These are phyloP conservation scores for Pollenia griseotomentosa DNA, from an alignment of 2,888 invertebrate species.

Conservation along the genomic window DNA sequence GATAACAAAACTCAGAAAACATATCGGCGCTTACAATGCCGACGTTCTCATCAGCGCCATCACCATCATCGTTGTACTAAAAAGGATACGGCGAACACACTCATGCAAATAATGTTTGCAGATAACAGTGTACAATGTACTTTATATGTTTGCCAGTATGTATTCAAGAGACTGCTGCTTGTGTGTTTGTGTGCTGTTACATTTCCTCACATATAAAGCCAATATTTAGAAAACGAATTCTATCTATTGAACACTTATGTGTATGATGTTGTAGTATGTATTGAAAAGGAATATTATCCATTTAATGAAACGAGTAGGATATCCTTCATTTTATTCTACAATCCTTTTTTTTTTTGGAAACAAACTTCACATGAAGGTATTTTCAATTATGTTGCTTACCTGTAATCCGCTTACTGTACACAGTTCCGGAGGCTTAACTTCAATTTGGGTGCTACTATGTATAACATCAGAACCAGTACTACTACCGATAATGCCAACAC, in stretches of 20 bases:
- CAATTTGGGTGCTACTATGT: slow-evolving; percentile 84
- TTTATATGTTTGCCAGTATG: not conserved
- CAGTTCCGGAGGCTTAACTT: slow-evolving; percentile 86
- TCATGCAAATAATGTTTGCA: slow-evolving; percentile 3
- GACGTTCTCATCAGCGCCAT: not conserved
- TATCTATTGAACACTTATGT: slow-evolving; percentile 13
- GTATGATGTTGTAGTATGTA: not conserved
- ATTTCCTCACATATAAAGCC: slow-evolving; percentile 7
- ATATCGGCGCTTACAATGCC: slow-evolving; percentile 11
- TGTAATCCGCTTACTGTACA: slow-evolving; percentile 87
- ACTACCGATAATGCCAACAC: slow-evolving; percentile 81
- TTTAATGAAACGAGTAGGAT: slow-evolving; percentile 60
- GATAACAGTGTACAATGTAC: slow-evolving; percentile 4
- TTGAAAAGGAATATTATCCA: slow-evolving; percentile 38
- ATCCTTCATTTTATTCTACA: slow-evolving; percentile 53
- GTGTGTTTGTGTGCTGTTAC: not conserved
- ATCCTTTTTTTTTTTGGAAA: slow-evolving; percentile 27
- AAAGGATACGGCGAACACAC: slow-evolving; percentile 33
- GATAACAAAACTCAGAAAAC: slow-evolving; percentile 19
- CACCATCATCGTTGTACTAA: slow-evolving; percentile 16
- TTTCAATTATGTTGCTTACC: slow-evolving; percentile 86
- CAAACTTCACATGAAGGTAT: slow-evolving; percentile 72
- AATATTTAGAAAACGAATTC: slow-evolving; percentile 27
- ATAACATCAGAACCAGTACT: slow-evolving; percentile 80
- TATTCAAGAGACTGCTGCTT: not conserved